Base-by-base conservation (phyloP, 2,113 vertebrate genomes). In the Gavia stellata region DNA sequence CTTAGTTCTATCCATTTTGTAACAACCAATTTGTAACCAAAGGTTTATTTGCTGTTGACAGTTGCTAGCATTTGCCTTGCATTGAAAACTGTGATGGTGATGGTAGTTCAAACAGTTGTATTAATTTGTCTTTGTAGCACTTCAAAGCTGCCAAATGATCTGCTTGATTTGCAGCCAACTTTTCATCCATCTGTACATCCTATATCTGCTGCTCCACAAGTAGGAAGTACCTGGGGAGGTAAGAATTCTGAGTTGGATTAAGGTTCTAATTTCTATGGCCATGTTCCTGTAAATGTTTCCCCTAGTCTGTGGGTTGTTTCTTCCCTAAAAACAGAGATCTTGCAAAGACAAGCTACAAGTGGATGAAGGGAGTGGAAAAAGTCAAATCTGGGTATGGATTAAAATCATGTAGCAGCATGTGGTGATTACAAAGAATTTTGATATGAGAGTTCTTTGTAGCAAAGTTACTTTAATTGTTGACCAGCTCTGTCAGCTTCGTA, bases 221-320 rank as follows among this genome's bases (percentile, higher is more conserved):
- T 98, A 93, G 98, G 99, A 96, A 98, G 97, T 97, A 98, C 99
- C 95, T 99, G 99, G 99, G 99, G 98, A 99, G 99, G 99, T 99
- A 98, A 99, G 99, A 92, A 86, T 62, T 97, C 55, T 80, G 19
- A 59, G 38, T 86, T 9, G 7, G 38, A 52, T 94, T 58, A 73
- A 74, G 25, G 40, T 75, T 86, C 31, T 38, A 6, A 34, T 63
- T 88, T 17, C 63, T 93, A 1, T 84, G 26, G n/a, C 10, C 3
- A 0, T 29, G 34, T n/a, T 82, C n/a, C 55, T 74, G 13, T 79
- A 28, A 44, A 8, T 61, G 23, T 44, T 70, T 50, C 12, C 28
- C 12, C 28, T 58, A 26, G 10, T 47, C 28, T 56, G 17, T 19
- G 58, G 34, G 7, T 8, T 79, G 3, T 44, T 87, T 53, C 28